Evolutionary conservation across 2,113 vertebrate species (phyloP).

Genomic region (Limanda limanda): DNA sequence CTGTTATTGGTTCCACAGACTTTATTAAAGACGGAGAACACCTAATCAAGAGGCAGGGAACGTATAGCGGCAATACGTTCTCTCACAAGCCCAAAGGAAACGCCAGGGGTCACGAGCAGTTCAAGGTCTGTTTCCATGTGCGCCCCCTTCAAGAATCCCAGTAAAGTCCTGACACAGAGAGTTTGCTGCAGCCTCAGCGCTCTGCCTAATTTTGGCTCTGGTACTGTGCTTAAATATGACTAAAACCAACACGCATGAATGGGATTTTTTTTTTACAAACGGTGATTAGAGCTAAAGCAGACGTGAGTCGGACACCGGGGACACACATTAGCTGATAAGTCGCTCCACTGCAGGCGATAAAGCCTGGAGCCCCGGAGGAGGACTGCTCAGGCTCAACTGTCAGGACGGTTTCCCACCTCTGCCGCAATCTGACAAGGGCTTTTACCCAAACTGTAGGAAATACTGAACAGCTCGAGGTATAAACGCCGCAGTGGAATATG

Average conservation of each 20-base stretch:
- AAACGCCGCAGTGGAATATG: not conserved
- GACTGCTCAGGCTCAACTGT: slow-evolving; percentile 55
- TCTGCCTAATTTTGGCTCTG: slow-evolving; percentile 9
- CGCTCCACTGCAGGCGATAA: slow-evolving; percentile 41
- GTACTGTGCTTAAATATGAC: not conserved
- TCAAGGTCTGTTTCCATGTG: slow-evolving; percentile 49
- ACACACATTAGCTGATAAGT: slow-evolving; percentile 46
- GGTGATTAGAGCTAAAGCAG: slow-evolving; percentile 36
- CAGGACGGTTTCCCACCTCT: slow-evolving; percentile 37
- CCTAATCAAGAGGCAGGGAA: slow-evolving; percentile 52
- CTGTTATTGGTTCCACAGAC: slow-evolving; percentile 2
- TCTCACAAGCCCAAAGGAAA: slow-evolving; percentile 25
- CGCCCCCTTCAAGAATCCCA: not conserved
- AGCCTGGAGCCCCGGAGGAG: slow-evolving; percentile 23
- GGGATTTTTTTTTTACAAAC: slow-evolving; percentile 23
- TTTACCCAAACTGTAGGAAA: slow-evolving; percentile 39
- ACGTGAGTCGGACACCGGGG: slow-evolving; percentile 13
- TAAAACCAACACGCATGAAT: slow-evolving; percentile 26
- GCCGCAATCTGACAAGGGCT: slow-evolving; percentile 26
- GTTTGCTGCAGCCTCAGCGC: not conserved
- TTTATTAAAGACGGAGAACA: slow-evolving; percentile 51
- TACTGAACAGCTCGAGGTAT: slow-evolving; percentile 13
- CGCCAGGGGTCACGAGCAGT: slow-evolving; percentile 39
- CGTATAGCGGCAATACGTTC: not conserved
- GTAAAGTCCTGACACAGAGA: not conserved